phyloP scores from a whole-genome alignment of 2,888 invertebrate genomes.

The Mythimna lalbum region DNA sequence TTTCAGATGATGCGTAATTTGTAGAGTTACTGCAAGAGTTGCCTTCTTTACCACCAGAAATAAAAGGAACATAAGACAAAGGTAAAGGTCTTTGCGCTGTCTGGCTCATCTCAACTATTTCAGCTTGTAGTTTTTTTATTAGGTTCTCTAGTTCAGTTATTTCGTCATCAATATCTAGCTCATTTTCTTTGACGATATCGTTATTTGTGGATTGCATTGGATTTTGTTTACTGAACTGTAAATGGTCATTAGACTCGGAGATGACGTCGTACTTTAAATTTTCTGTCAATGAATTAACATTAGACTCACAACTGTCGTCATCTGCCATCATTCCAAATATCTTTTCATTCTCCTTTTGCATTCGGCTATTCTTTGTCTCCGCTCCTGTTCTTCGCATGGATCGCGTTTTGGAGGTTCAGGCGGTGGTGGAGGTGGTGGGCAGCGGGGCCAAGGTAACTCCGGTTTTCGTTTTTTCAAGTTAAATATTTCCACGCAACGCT shows the following conservation, averaged over 20 bases:
- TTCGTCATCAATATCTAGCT: conserved; percentile 72
- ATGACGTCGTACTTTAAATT: conserved; percentile 62
- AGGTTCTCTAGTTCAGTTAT: conserved; percentile 68
- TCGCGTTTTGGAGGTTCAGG: conserved; percentile 71
- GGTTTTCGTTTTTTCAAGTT: conserved; percentile 29
- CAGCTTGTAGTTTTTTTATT: conserved; percentile 71
- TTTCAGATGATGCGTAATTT: not conserved
- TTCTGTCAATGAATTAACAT: conserved; percentile 65
- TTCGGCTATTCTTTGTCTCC: conserved; percentile 62
- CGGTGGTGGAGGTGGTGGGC: conserved; percentile 68
- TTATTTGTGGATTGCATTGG: conserved; percentile 54
- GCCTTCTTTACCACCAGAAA: not conserved
- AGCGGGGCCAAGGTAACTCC: conserved; percentile 71
- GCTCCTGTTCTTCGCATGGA: conserved; percentile 73
- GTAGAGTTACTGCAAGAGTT: not conserved
- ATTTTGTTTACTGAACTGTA: conserved; percentile 60
- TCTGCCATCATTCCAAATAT: conserved; percentile 76
- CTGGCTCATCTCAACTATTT: conserved; percentile 73
- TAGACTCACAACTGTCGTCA: conserved; percentile 43
- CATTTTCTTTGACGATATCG: not conserved
- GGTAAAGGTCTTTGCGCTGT: conserved; percentile 51
- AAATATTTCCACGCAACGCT: conserved; percentile 72
- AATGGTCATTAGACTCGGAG: conserved; percentile 60
- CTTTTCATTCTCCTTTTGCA: conserved; percentile 76
- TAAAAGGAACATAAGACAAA: conserved; percentile 5